Conservation (phyloP, 1,140 invertebrate genomes). For the Mesaphorura yosii region DNA sequence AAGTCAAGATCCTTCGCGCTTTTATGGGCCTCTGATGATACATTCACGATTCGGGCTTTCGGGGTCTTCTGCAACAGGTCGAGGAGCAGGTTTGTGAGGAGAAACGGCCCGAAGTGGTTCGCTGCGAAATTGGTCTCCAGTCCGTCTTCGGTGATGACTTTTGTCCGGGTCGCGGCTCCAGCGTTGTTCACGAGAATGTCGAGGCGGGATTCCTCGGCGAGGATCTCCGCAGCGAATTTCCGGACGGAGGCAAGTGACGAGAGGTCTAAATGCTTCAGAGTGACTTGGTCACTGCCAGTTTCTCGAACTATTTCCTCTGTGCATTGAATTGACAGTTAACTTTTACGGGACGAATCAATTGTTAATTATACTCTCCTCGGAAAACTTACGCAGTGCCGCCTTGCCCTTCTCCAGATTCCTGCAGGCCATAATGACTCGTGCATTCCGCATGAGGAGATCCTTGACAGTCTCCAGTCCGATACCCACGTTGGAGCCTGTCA, state of each 20-base stretch:
- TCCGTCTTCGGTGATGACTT: slow-evolving; percentile 39
- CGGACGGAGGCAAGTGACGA: slow-evolving; percentile 23
- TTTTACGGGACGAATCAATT: no score
- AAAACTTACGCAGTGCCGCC: background rate
- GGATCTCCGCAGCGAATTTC: slow-evolving; percentile 24
- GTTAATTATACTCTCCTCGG: no score
- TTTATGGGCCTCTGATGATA: slow-evolving; percentile 68
- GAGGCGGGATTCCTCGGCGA: slow-evolving; percentile 33
- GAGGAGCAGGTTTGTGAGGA: slow-evolving; percentile 39
- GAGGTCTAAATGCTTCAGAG: slow-evolving; percentile 29
- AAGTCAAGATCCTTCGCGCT: slow-evolving; percentile 55
- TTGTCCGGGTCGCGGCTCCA: slow-evolving; percentile 31
- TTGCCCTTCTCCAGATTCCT: slow-evolving; percentile 1
- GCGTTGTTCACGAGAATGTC: slow-evolving; percentile 45
- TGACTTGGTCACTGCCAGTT: slow-evolving; percentile 23
- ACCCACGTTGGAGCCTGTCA: slow-evolving; percentile 44
- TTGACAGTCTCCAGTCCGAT: slow-evolving; percentile 38
- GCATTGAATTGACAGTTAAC: background rate
- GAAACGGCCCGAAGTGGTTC: slow-evolving; percentile 41
- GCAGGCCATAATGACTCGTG: slow-evolving; percentile 4
- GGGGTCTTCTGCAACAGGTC: slow-evolving; percentile 63
- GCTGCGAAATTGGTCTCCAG: slow-evolving; percentile 38
- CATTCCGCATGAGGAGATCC: slow-evolving; percentile 1
- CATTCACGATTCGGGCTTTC: slow-evolving; percentile 63
- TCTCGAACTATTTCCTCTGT: slow-evolving; percentile 19